Evolutionary conservation across 2,797 vertebrate species (phyloP).

Genomic region (Anabacerthia variegaticeps): DNA sequence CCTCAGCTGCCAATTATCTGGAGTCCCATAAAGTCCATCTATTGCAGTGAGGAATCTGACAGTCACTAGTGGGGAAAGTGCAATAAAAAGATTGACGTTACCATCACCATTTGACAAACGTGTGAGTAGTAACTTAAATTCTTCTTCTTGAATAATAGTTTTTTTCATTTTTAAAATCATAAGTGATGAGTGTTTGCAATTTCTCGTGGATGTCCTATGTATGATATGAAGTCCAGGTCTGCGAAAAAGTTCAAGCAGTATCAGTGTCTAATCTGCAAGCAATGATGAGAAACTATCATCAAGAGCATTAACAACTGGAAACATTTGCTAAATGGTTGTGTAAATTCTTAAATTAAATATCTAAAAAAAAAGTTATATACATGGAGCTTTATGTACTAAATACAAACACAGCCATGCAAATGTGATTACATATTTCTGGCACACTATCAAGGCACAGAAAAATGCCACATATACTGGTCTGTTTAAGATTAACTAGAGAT

Average conservation of each 20-base stretch:
- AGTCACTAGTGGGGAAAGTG: neutral
- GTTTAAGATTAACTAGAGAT: neutral
- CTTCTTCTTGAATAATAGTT: neutral
- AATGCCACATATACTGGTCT: neutral
- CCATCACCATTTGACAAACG: neutral
- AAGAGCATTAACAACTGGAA: neutral
- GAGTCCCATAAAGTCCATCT: neutral
- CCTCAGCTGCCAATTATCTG: neutral
- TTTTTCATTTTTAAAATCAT: neutral
- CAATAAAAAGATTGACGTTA: neutral
- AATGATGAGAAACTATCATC: neutral
- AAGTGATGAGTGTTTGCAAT: neutral
- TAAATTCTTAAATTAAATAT: neutral
- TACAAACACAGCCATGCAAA: conserved; percentile 36
- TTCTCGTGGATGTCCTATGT: neutral
- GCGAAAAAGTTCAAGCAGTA: neutral
- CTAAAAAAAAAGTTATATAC: neutral
- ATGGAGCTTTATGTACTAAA: neutral
- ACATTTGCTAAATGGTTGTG: neutral
- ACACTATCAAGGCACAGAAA: neutral
- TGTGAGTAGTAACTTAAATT: neutral
- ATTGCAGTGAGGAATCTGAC: neutral
- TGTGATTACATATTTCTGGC: conserved; percentile 25
- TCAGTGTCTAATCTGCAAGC: neutral
- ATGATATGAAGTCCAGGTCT: neutral